phyloP scores from a whole-genome alignment of 2,797 vertebrate species.

The Antennarius maculatus region DNA sequence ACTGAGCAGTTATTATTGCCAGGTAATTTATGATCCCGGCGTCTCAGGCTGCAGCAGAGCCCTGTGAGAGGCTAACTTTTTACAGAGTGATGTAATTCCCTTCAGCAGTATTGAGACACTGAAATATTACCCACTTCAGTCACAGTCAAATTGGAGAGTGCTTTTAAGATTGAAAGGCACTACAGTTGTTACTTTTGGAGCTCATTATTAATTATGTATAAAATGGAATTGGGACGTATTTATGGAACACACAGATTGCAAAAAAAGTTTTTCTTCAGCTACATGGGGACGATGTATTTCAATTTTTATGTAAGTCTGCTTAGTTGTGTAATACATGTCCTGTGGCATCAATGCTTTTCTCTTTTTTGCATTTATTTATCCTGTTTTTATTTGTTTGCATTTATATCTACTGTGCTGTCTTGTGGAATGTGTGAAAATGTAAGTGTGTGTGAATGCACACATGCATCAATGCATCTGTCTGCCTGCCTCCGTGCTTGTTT shows the following conservation, averaged over 20 bases:
- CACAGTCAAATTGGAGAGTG: conserved; percentile 6
- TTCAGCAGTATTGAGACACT: conserved; percentile 11
- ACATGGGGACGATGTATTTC: background rate
- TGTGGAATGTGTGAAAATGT: too few relatives aligned
- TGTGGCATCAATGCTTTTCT: too few relatives aligned
- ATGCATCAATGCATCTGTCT: too few relatives aligned
- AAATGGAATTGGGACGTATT: background rate
- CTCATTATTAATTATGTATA: conserved; percentile 1
- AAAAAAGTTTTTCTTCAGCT: too few relatives aligned
- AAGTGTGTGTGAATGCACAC: too few relatives aligned
- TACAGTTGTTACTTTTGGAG: background rate
- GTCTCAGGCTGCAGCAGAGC: conserved; percentile 1
- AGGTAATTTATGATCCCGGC: conserved; percentile 41
- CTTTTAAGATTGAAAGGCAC: background rate
- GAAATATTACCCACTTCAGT: conserved; percentile 31
- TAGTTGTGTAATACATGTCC: too few relatives aligned
- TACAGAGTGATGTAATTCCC: conserved; percentile 23
- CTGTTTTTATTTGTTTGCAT: too few relatives aligned
- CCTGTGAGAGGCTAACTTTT: conserved; percentile 21
- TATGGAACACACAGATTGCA: background rate
- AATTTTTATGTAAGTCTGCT: too few relatives aligned
- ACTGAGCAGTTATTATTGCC: conserved; percentile 26
- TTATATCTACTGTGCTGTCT: too few relatives aligned
- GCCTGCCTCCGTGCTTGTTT: too few relatives aligned
- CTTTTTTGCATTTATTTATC: too few relatives aligned